phyloP scores from a whole-genome alignment of 1,140 invertebrate genomes.

The Oreohelix idahoensis region DNA sequence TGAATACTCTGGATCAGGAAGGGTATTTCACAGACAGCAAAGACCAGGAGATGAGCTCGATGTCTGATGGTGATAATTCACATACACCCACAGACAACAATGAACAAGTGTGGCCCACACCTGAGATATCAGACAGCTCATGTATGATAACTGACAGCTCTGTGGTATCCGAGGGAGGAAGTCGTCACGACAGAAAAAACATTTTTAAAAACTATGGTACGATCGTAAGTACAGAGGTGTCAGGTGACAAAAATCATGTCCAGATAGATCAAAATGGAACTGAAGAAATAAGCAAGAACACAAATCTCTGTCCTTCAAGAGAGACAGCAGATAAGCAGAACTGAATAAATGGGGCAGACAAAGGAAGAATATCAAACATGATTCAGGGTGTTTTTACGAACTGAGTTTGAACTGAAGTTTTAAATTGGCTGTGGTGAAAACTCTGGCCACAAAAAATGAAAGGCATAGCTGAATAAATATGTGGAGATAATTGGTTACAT shows the following conservation, averaged over 20 bases:
- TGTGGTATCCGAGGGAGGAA: not conserved
- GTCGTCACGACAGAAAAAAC: not conserved
- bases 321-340: not conserved
- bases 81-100: not conserved
- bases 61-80: not conserved
- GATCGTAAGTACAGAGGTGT: not conserved
- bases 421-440: too few relatives aligned
- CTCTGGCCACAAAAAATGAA: too few relatives aligned
- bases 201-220: not conserved
- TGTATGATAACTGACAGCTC: not conserved
- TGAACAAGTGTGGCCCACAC: not conserved
- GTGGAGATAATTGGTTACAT: too few relatives aligned
- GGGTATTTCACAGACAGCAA: not conserved
- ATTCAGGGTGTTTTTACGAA: too few relatives aligned
- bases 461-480: too few relatives aligned
- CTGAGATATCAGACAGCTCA: not conserved
- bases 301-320: not conserved
- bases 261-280: not conserved
- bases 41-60: not conserved
- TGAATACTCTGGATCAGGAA: not conserved
- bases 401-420: too few relatives aligned
- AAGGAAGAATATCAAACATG: too few relatives aligned
- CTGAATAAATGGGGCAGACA: not conserved
- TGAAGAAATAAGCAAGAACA: not conserved
- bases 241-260: not conserved